A percentile compares a stretch with the other conserved stretches of the same genome.
These are phyloP conservation scores for Leptogaster cylindrica DNA, from an alignment of 2,888 invertebrate species.

Conservation along the genomic window DNA sequence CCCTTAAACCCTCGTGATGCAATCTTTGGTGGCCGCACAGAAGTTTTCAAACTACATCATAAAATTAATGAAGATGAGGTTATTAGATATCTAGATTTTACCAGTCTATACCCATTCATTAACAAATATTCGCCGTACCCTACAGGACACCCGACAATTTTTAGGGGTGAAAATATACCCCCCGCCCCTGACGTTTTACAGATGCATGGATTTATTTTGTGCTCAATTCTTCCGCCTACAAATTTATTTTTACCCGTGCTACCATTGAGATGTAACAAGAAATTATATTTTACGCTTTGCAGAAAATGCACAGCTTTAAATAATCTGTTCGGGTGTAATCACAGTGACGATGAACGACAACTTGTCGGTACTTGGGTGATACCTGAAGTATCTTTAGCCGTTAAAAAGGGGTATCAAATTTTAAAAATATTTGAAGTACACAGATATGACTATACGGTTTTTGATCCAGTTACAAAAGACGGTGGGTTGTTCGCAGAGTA, in stretches of 20 bases:
- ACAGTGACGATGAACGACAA: background rate
- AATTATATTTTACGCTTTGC: constrained; percentile 18
- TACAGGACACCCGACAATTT: background rate
- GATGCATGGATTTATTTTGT: background rate
- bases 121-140: background rate
- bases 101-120: background rate
- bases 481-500: constrained; percentile 34
- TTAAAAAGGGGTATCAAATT: constrained; percentile 15
- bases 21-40: background rate
- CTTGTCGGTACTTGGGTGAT: background rate
- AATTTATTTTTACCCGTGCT: constrained; percentile 27
- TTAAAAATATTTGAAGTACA: constrained; percentile 16
- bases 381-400: background rate
- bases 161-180: background rate
- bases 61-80: background rate
- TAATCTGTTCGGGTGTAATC: background rate
- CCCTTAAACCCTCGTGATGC: background rate
- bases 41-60: background rate
- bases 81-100: background rate
- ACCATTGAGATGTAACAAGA: constrained; percentile 6
- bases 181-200: background rate
- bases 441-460: constrained; percentile 12
- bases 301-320: background rate
- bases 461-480: constrained; percentile 22
- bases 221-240: background rate